Evolutionary conservation across 2,797 vertebrate species (phyloP), one percentile per base, ranked within the genome.

Genomic region (Callimico goeldii): DNA sequence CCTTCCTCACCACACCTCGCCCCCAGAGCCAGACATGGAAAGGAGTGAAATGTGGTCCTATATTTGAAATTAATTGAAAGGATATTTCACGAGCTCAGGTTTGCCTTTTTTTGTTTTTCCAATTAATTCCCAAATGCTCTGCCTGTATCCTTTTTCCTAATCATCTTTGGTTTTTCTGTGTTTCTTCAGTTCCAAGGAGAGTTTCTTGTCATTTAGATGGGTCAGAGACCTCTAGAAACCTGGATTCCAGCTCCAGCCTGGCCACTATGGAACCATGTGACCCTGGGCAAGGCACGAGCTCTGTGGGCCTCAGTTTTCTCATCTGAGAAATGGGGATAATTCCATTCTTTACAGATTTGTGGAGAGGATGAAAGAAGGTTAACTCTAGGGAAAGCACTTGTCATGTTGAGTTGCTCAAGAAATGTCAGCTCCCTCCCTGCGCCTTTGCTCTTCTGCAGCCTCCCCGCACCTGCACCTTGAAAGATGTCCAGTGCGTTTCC

Each of bases 31-130:
- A 93, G 86, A 77, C 58, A 3, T 7, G 64, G 64, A 70, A 91
- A 67, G 86, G 58, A 48, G 39, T 11, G 79, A 77, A 88, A 87
- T 1, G 15, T 3, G 1, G 64, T 52, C 48, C 88, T 92, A 17
- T 72, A 88, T 75, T 88, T 84, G 93, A 92, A 91, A 77, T 85
- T 75, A 79, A 90, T 33, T 41, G 39, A 67, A 41, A 64, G 89
- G 28, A 2, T 67, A 77, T 73, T 93, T 95, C 94, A 93, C 10
- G 0, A 88, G 82, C 85, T 93, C 50, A n/a, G 61, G 33, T n/a
- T 33, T 33, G 0, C 52, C 1, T n/a, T 22, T 33, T 39, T 43
- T 50, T 73, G 55, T 87, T 36, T 4, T 6, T 24, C 0, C 46
- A 39, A n/a, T 19, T 79, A n/a, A 57, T 95, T 88, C 77, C 70